phyloP scores from a whole-genome alignment of 2,888 invertebrate species.

The Pachymerium ferrugineum region DNA sequence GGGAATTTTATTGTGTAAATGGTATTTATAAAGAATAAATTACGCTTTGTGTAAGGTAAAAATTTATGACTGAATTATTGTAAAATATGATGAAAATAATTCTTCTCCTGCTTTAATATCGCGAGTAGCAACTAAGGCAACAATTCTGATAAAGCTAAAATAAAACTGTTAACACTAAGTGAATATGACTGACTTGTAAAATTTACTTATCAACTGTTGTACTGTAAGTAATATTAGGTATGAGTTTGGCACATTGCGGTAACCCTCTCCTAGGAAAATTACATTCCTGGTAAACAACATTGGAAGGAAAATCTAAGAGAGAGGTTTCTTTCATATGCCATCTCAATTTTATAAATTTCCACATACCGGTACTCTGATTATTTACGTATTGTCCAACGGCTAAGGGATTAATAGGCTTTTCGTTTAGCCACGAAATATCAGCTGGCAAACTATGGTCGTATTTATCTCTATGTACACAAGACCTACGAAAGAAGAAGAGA shows the following conservation, averaged over 20 bases:
- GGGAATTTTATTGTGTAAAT: background rate
- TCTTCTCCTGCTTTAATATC: slow-evolving; percentile 49
- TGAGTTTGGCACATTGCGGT: slow-evolving; percentile 43
- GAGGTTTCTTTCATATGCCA: too few relatives aligned
- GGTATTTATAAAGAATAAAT: slow-evolving; percentile 7
- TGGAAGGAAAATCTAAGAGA: slow-evolving; percentile 46
- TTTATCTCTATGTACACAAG: slow-evolving; percentile 48
- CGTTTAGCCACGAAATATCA: slow-evolving; percentile 48
- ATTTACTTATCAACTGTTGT: slow-evolving; percentile 36
- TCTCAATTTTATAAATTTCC: too few relatives aligned
- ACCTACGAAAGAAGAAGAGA: slow-evolving; percentile 41
- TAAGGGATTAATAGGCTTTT: slow-evolving; percentile 47
- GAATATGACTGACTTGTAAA: background rate
- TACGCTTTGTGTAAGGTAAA: background rate
- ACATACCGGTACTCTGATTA: slow-evolving; percentile 45
- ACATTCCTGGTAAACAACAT: slow-evolving; percentile 52
- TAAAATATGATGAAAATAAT: slow-evolving; percentile 51
- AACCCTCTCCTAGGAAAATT: slow-evolving; percentile 41
- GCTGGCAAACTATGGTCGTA: slow-evolving; percentile 44
- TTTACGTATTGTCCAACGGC: slow-evolving; percentile 54
- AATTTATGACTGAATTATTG: slow-evolving; percentile 38
- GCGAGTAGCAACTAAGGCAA: slow-evolving; percentile 48
- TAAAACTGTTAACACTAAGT: background rate
- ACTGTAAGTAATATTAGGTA: slow-evolving; percentile 50
- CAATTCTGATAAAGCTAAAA: slow-evolving; percentile 42